Conservation (phyloP, 2,113 vertebrate genomes). For the Psittacara wagleri region DNA sequence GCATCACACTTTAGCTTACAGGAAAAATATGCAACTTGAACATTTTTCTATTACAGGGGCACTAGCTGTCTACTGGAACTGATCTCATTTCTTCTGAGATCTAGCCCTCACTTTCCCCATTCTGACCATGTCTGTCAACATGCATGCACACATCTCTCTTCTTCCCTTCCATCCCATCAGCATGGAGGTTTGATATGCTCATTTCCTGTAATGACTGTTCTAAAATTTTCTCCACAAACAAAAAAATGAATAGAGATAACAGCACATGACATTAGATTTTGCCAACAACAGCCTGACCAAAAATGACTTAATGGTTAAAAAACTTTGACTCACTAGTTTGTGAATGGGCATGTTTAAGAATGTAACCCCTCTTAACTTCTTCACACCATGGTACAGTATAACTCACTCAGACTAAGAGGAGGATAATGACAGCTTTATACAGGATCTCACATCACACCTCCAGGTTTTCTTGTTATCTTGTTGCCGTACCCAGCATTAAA, state of each 20-base stretch:
- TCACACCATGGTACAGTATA: constrained; percentile 58
- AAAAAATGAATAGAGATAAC: not conserved
- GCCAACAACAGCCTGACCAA: not conserved
- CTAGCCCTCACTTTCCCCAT: not conserved
- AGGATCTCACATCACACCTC: constrained; percentile 76
- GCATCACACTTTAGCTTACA: not conserved
- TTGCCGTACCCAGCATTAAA: constrained; percentile 63
- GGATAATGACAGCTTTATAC: constrained; percentile 67
- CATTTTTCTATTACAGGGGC: not conserved
- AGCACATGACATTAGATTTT: not conserved
- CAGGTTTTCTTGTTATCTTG: constrained; percentile 55
- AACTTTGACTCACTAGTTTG: not conserved
- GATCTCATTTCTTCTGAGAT: not conserved
- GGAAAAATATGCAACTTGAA: not conserved
- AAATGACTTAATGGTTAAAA: constrained; percentile 17
- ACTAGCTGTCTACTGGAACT: not conserved
- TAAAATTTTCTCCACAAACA: not conserved
- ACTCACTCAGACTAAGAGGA: constrained; percentile 64
- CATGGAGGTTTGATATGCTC: not conserved
- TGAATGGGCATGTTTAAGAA: constrained; percentile 64
- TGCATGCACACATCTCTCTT: not conserved
- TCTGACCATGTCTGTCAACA: not conserved
- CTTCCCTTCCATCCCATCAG: not conserved
- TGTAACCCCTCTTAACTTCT: constrained; percentile 72
- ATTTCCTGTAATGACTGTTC: not conserved